Percentiles rank a stretch among this genome's conserved stretches.
Conservation (phyloP, 2,888 invertebrate species). For the Microctonus brassicae region DNA sequence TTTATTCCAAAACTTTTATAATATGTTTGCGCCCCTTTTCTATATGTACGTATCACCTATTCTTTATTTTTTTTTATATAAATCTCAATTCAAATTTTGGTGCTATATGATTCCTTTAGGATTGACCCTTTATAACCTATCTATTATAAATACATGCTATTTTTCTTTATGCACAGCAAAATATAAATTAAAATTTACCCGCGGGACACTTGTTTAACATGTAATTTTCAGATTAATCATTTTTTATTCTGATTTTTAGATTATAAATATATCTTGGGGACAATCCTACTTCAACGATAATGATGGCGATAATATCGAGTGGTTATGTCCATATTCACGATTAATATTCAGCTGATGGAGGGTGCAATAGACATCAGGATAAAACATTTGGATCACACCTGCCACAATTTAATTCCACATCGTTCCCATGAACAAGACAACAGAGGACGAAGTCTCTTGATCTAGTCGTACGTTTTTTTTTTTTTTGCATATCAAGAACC, state of each 20-base stretch:
- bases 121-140: not conserved
- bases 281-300: not conserved
- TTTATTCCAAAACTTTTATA: not conserved
- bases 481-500: slow-evolving; percentile 31
- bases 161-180: not conserved
- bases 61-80: not conserved
- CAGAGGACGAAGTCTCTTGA: slow-evolving; percentile 1
- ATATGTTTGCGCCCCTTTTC: not conserved
- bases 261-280: not conserved
- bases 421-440: slow-evolving; percentile 44
- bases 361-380: slow-evolving; percentile 8
- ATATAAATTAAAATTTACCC: not conserved
- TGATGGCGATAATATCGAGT: not conserved
- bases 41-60: not conserved
- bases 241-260: not conserved
- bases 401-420: slow-evolving; percentile 42
- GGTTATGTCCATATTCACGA: not conserved
- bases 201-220: not conserved
- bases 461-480: slow-evolving; percentile 10
- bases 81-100: not conserved
- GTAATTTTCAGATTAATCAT: not conserved
- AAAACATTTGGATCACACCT: slow-evolving; percentile 46
- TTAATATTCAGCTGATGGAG: slow-evolving; percentile 2
- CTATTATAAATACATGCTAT: not conserved
- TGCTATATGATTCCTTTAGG: not conserved